These are phyloP conservation scores for Anorthoa munda DNA, from an alignment of 2,888 invertebrate species.

Conservation along the genomic window DNA sequence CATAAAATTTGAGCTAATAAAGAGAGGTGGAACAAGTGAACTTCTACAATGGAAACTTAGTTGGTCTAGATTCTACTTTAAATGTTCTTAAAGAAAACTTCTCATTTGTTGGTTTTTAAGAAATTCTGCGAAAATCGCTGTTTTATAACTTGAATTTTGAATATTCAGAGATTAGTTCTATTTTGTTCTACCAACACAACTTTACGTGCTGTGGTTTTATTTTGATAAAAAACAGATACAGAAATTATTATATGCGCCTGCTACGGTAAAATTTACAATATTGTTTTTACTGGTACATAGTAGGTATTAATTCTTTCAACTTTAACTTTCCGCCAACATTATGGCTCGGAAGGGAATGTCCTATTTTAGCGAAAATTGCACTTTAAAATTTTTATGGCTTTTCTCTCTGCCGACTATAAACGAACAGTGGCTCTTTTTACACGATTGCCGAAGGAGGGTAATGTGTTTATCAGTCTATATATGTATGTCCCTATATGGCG, in stretches of 20 bases:
- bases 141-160: not conserved
- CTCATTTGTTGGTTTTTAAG: conserved; percentile 43
- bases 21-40: conserved; percentile 30
- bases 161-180: not conserved
- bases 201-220: not conserved
- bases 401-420: not conserved
- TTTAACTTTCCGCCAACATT: conserved; percentile 8
- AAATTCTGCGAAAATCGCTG: not conserved
- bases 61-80: conserved; percentile 38
- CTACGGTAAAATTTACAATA: too few relatives aligned
- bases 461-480: too few relatives aligned
- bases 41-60: conserved; percentile 41
- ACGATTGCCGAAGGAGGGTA: too few relatives aligned
- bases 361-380: conserved; percentile 31
- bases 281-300: not conserved
- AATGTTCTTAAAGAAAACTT: conserved; percentile 24
- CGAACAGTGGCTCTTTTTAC: not conserved
- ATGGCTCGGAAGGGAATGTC: conserved; percentile 13
- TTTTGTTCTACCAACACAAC: not conserved
- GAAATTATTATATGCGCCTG: too few relatives aligned
- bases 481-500: too few relatives aligned
- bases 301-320: not conserved
- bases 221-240: not conserved
- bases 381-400: conserved; percentile 23
- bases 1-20: conserved; percentile 39